phyloP scores from a whole-genome alignment of 2,113 vertebrate genomes.

The Daubentonia madagascariensis region DNA sequence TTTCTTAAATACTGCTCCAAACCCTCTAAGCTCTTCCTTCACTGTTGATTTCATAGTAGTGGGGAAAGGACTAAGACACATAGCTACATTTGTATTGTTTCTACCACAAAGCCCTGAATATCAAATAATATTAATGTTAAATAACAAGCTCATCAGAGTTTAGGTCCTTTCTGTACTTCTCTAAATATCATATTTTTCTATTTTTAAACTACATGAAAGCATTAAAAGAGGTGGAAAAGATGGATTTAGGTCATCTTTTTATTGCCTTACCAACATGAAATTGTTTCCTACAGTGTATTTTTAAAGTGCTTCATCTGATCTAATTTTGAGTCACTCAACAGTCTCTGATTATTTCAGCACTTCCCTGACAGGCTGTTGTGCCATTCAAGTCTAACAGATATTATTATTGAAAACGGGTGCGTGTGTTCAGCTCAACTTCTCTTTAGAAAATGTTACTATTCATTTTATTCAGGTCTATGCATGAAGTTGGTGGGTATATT shows the following conservation, averaged over 20 bases:
- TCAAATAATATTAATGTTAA: neutral
- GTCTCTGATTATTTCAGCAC: constrained; percentile 9
- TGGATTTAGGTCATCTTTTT: neutral
- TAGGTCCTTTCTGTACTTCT: neutral
- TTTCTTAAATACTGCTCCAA: neutral
- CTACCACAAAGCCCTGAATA: neutral
- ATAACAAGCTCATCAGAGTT: neutral
- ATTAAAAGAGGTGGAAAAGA: constrained; percentile 46
- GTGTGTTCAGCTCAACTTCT: neutral
- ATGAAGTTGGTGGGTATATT: neutral
- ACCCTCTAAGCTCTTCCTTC: neutral
- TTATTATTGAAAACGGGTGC: neutral
- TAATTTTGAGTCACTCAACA: constrained; percentile 65
- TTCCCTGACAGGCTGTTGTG: neutral
- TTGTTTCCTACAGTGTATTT: constrained; percentile 46
- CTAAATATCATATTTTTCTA: constrained; percentile 24
- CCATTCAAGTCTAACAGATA: neutral
- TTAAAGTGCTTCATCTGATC: constrained; percentile 47
- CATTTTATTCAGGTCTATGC: neutral
- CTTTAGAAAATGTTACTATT: neutral
- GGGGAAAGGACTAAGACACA: neutral
- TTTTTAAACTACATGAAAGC: constrained; percentile 43
- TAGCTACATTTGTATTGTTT: neutral
- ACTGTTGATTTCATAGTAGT: neutral
- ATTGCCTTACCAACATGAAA: constrained; percentile 3